These are phyloP conservation scores for Antitype chi DNA, from an alignment of 2,888 invertebrate genomes.

Conservation along the genomic window DNA sequence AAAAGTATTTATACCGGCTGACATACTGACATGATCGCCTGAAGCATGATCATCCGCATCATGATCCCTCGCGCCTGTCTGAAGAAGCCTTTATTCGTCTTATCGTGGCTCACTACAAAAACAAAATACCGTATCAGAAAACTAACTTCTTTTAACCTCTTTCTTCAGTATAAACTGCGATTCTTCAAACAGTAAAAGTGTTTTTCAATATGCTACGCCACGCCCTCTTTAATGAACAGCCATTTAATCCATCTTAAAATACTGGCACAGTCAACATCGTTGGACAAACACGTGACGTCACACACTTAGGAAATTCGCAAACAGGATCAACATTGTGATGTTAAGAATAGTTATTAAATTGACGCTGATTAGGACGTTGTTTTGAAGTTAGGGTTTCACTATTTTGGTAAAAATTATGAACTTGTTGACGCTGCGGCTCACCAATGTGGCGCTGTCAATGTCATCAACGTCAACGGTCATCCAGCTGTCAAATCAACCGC, in stretches of 20 bases:
- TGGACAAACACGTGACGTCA: slow-evolving; percentile 42
- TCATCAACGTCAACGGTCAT: no score
- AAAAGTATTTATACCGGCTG: no score
- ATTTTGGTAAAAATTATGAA: background rate
- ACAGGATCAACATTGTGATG: slow-evolving; percentile 15
- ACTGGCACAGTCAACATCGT: slow-evolving; percentile 37
- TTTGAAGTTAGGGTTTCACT: background rate
- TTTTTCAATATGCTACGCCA: slow-evolving; percentile 4
- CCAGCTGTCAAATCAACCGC: no score
- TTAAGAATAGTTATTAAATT: slow-evolving; percentile 14
- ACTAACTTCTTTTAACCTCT: background rate
- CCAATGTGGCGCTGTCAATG: no score
- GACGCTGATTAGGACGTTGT: background rate
- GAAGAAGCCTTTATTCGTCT: background rate
- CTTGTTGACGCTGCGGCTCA: no score
- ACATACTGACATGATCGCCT: background rate
- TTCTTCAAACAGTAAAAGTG: background rate
- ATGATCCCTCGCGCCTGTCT: no score
- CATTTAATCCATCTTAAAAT: slow-evolving; percentile 56
- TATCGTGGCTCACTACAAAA: background rate
- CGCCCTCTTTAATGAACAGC: slow-evolving; percentile 44
- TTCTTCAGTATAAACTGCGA: background rate
- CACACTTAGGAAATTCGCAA: slow-evolving; percentile 36
- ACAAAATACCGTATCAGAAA: background rate
- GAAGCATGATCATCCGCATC: no score